These are phyloP conservation scores for Cordilura impudica DNA, from an alignment of 2,888 invertebrate genomes.

Conservation along the genomic window DNA sequence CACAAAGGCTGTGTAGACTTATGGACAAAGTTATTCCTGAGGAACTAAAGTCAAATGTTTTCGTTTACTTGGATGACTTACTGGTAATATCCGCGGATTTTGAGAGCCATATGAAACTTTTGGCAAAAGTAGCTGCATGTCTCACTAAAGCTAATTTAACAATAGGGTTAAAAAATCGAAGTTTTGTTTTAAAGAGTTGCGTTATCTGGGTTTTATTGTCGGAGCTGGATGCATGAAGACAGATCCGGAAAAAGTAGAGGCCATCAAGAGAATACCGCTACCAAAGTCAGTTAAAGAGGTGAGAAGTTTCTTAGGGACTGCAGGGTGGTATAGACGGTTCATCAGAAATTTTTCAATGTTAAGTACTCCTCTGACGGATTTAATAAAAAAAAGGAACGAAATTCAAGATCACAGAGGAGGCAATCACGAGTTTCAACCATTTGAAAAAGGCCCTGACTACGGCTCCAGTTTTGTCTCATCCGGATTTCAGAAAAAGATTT, in stretches of 20 bases:
- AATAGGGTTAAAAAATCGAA: background rate
- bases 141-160: background rate
- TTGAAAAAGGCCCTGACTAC: conserved; percentile 7
- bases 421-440: background rate
- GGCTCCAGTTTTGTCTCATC: conserved; percentile 44
- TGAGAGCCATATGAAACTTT: background rate
- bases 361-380: no score
- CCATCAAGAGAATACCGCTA: background rate
- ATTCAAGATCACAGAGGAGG: conserved; percentile 1
- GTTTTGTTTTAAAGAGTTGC: background rate
- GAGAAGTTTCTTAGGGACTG: conserved; percentile 19
- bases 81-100: background rate
- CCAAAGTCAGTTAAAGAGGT: background rate
- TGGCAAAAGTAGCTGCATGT: background rate
- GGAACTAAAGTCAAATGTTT: background rate
- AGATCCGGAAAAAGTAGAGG: background rate
- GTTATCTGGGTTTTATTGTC: background rate
- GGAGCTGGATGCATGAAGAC: no score
- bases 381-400: background rate
- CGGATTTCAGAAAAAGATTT: background rate
- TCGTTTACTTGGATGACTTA: conserved; percentile 1
- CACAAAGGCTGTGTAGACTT: no score
- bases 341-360: conserved; percentile 10
- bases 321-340: no score
- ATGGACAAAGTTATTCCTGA: no score